Base-by-base conservation (phyloP, 2,113 vertebrate genomes). In the Leucopternis melanops region DNA sequence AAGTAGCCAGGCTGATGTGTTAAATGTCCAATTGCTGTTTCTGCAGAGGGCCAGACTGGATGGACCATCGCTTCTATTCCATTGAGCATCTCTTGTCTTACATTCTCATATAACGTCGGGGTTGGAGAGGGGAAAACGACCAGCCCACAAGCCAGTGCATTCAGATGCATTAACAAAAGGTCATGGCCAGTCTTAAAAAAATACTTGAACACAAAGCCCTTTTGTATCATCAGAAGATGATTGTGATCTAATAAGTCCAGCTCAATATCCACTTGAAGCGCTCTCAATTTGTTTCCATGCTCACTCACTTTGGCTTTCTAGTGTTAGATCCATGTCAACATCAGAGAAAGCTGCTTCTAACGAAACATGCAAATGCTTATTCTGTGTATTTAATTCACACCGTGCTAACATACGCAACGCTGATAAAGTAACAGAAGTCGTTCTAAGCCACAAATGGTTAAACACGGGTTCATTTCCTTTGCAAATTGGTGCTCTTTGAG, bases 191-290 rank as follows among this genome's bases (percentile, higher is more conserved):
- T 11, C 11, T 21, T 84, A 45, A 42, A 93, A 87, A 95, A 73
- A 54, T 25, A 32, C 69, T 70, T 70, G 70, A 85, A 57, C 62
- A 96, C 88, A 97, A 94, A 94, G 92, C 78, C 66, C 92, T 95
- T 97, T 95, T 97, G 86, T 96, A 58, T 25, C 86, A 87, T 82
- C 84, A 82, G 85, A 70, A 88, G 73, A 42, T 44, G 96, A 97
- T 66, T 87, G 86, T 92, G 92, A 96, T 94, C 91, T 96, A 87
- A 5, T 38, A 89, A 96, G 81, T 82, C 38, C 78, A 82, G 89
- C 92, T 96, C 89, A 80, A 70, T 92, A 95, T 87, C 77, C 44
- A 89, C 73, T 55, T 55, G 73, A 59, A 95, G 77, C 54, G 50
- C 61, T 91, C 66, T 71, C 57, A 45, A 1, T 90, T 93, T 84